phyloP scores from a whole-genome alignment of 2,888 invertebrate genomes.

The Cryptocephalus primarius region DNA sequence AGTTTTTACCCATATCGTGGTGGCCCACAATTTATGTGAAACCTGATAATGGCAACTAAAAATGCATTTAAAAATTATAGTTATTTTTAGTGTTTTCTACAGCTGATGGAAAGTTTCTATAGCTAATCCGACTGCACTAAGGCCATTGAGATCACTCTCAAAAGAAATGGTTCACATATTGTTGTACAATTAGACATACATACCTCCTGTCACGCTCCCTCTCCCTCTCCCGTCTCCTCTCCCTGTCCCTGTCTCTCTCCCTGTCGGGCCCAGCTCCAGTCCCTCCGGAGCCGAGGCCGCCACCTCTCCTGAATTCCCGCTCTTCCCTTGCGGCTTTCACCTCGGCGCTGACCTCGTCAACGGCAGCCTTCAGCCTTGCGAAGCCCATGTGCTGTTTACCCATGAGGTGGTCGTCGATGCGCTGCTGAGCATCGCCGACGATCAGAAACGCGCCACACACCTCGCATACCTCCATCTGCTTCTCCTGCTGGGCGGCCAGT shows the following conservation, averaged over 20 bases:
- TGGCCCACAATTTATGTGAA: too few relatives aligned
- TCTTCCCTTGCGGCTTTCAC: conserved; percentile 51
- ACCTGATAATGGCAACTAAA: too few relatives aligned
- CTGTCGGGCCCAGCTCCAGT: conserved; percentile 16
- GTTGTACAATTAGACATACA: too few relatives aligned
- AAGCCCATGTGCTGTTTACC: conserved; percentile 97
- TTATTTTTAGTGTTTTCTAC: too few relatives aligned
- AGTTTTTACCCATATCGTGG: too few relatives aligned
- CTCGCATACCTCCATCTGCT: conserved; percentile 98
- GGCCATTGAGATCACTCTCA: too few relatives aligned
- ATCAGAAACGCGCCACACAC: conserved; percentile 98
- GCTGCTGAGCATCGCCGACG: conserved; percentile 94
- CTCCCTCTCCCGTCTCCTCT: conserved; percentile 13
- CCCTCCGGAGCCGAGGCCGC: conserved; percentile 19
- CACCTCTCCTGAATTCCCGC: conserved; percentile 17
- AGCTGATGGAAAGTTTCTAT: too few relatives aligned
- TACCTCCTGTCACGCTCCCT: conserved; percentile 12
- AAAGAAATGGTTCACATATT: too few relatives aligned
- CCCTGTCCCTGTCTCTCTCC: conserved; percentile 15
- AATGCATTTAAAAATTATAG: too few relatives aligned
- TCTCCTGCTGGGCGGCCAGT: conserved; percentile 80
- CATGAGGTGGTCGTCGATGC: conserved; percentile 95
- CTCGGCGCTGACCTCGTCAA: conserved; percentile 46
- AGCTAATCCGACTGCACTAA: too few relatives aligned
- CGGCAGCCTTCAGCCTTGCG: conserved; percentile 56